These are phyloP conservation scores for Peromyscus maniculatus DNA, from an alignment of 2,113 vertebrate species.

Conservation along the genomic window DNA sequence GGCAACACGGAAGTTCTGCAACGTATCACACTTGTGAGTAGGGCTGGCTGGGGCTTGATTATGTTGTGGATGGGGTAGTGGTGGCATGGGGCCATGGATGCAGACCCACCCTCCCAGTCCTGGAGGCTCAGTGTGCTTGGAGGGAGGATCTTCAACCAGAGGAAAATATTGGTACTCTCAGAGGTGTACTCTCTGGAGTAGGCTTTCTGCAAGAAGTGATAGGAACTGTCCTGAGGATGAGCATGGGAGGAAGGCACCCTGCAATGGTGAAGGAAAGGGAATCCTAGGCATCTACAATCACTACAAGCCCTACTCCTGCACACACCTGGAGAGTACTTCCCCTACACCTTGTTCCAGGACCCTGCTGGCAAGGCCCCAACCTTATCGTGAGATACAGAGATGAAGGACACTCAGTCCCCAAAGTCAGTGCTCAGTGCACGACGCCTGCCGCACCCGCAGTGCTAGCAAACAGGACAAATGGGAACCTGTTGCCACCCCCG, in stretches of 20 bases:
- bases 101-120: not conserved
- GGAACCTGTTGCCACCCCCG: slow-evolving; percentile 80
- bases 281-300: not conserved
- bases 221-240: not conserved
- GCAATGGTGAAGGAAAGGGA: not conserved
- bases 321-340: not conserved
- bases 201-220: not conserved
- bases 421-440: slow-evolving; percentile 19
- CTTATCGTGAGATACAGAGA: not conserved
- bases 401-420: not conserved
- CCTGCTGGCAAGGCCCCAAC: not conserved
- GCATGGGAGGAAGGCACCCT: not conserved
- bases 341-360: not conserved
- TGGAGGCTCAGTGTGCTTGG: not conserved
- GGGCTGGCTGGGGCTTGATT: not conserved
- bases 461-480: slow-evolving; percentile 71
- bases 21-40: not conserved
- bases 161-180: not conserved
- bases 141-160: not conserved
- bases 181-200: not conserved
- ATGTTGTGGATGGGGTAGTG: not conserved
- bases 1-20: not conserved
- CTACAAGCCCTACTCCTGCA: not conserved
- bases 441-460: slow-evolving; percentile 20
- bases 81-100: not conserved